Percentiles rank a stretch among this genome's conserved stretches.
These are phyloP conservation scores for Megaleporinus macrocephalus DNA, from an alignment of 2,113 vertebrate genomes.

Conservation along the genomic window DNA sequence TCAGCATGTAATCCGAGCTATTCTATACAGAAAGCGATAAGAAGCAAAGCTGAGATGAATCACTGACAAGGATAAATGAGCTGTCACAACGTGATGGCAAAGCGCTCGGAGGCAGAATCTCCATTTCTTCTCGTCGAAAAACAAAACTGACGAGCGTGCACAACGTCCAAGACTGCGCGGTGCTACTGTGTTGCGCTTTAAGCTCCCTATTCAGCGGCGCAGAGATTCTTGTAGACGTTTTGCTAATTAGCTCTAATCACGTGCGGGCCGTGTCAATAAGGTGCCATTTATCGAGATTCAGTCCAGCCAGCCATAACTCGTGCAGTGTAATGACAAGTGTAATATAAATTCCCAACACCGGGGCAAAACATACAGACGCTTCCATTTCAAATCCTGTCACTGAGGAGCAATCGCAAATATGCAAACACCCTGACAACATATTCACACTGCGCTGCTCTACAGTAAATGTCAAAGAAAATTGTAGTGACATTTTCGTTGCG, in stretches of 20 bases:
- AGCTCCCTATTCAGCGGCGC: background rate
- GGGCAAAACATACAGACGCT: background rate
- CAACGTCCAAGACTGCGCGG: background rate
- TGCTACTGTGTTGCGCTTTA: background rate
- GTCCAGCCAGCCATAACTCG: background rate
- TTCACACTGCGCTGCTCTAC: background rate
- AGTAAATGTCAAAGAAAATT: conserved; percentile 49
- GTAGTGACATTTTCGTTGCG: conserved; percentile 31
- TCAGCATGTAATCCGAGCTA: background rate
- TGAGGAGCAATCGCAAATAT: conserved; percentile 32
- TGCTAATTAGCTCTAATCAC: background rate
- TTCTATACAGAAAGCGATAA: background rate
- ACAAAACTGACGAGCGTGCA: background rate
- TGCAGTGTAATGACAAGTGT: background rate
- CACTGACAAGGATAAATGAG: conserved; percentile 20
- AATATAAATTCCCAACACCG: background rate
- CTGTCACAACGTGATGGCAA: conserved; percentile 20
- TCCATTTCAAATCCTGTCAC: conserved; percentile 16
- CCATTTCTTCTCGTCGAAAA: background rate
- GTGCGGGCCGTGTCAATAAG: background rate
- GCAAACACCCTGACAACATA: conserved; percentile 39
- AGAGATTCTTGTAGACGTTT: background rate
- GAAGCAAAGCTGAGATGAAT: background rate
- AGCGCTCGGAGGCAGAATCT: no score
- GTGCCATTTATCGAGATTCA: background rate